These are phyloP conservation scores for Raja brachyura DNA, from an alignment of 2,113 vertebrate species.

Conservation along the genomic window DNA sequence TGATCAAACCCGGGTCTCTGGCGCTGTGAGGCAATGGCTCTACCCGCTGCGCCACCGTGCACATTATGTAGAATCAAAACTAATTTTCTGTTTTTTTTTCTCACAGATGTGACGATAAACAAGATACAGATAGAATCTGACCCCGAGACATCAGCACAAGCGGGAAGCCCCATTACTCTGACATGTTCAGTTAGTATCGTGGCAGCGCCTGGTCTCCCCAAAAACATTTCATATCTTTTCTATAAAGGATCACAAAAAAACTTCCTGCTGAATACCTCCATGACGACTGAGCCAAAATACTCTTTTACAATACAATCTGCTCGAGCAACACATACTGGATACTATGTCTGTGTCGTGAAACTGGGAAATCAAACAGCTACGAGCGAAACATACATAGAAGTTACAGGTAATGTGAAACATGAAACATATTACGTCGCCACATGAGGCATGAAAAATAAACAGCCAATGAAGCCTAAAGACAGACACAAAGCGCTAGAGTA, in stretches of 20 bases:
- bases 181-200: background rate
- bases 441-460: background rate
- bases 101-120: background rate
- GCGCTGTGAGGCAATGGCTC: too few relatives aligned
- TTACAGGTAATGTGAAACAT: background rate
- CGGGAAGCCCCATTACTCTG: background rate
- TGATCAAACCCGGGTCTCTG: too few relatives aligned
- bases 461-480: background rate
- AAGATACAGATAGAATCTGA: background rate
- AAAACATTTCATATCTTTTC: background rate
- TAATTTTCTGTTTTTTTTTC: slow-evolving; percentile 12
- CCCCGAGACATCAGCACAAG: too few relatives aligned
- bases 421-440: background rate
- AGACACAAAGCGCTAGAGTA: too few relatives aligned
- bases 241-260: background rate
- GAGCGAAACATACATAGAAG: background rate
- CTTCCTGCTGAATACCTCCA: background rate
- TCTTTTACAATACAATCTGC: background rate
- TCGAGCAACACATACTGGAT: background rate
- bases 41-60: too few relatives aligned
- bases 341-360: background rate
- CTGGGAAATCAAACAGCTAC: background rate
- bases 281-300: background rate
- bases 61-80: background rate
- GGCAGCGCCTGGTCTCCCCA: background rate